Conservation (phyloP, 2,888 invertebrate species). For the Tinea semifulvella region DNA sequence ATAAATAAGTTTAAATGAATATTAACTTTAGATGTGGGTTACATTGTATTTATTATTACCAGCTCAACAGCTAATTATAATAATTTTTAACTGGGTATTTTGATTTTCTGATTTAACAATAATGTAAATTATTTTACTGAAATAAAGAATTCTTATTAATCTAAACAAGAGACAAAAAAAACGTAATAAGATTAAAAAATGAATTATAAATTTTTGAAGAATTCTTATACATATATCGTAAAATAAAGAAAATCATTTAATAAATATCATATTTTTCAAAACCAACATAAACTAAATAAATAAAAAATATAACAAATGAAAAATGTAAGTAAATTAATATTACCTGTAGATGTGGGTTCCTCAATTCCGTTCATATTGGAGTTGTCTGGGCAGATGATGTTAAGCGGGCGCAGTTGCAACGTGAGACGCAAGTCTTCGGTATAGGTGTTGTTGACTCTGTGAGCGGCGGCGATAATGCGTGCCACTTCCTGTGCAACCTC, state of each 20-base stretch:
- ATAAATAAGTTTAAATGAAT: too few relatives aligned
- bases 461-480: constrained; percentile 70
- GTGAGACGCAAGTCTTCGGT: constrained; percentile 81
- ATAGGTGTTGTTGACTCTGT: constrained; percentile 87
- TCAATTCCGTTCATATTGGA: constrained; percentile 31
- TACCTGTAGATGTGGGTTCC: constrained; percentile 4
- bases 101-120: too few relatives aligned
- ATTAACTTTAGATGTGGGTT: too few relatives aligned
- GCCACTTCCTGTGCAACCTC: constrained; percentile 39
- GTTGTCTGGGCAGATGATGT: constrained; percentile 46
- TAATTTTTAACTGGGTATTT: too few relatives aligned
- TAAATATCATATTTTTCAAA: neutral
- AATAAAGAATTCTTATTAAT: too few relatives aligned
- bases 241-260: neutral
- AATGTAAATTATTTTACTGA: too few relatives aligned
- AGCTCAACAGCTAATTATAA: too few relatives aligned
- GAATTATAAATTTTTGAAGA: too few relatives aligned
- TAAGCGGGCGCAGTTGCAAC: constrained; percentile 64
- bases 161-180: too few relatives aligned
- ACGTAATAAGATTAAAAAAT: too few relatives aligned
- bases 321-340: neutral
- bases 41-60: too few relatives aligned
- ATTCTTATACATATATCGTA: too few relatives aligned
- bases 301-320: neutral
- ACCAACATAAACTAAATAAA: neutral